Evolutionary conservation across 2,888 invertebrate genomes (phyloP).

Genomic region (Plagiodera versicolora): DNA sequence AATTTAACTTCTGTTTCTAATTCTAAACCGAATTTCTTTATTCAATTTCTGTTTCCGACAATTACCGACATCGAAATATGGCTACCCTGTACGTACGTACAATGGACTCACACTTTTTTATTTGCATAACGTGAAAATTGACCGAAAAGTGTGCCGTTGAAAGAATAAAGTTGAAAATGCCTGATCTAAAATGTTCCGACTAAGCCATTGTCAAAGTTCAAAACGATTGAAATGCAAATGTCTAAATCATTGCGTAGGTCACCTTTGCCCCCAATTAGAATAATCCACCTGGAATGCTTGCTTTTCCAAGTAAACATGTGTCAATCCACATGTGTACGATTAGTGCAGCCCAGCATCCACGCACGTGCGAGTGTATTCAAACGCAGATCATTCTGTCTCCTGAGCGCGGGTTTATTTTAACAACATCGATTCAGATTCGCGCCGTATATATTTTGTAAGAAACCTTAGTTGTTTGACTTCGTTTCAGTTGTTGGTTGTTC

Average conservation of each 20-base stretch:
- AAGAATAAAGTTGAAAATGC: too few relatives aligned
- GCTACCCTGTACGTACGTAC: too few relatives aligned
- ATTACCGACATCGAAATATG: too few relatives aligned
- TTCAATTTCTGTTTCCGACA: too few relatives aligned
- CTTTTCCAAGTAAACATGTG: too few relatives aligned
- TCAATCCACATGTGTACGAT: too few relatives aligned
- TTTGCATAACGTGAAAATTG: too few relatives aligned
- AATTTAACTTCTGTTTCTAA: too few relatives aligned
- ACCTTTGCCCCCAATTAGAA: background rate
- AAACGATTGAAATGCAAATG: conserved; percentile 1
- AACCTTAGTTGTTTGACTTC: background rate
- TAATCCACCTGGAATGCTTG: background rate
- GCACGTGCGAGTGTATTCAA: background rate
- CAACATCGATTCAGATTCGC: background rate
- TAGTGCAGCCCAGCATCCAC: background rate
- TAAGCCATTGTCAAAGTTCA: conserved; percentile 7
- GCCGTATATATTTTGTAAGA: background rate
- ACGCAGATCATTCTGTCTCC: background rate
- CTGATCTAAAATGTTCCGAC: background rate
- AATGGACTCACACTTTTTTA: too few relatives aligned
- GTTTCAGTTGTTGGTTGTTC: background rate
- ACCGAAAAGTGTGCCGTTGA: too few relatives aligned
- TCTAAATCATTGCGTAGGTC: background rate
- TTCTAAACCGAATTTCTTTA: too few relatives aligned
- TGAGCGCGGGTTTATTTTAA: background rate